Evolutionary conservation across 2,113 vertebrate species (phyloP).

Genomic region (Balaenoptera acutorostrata): DNA sequence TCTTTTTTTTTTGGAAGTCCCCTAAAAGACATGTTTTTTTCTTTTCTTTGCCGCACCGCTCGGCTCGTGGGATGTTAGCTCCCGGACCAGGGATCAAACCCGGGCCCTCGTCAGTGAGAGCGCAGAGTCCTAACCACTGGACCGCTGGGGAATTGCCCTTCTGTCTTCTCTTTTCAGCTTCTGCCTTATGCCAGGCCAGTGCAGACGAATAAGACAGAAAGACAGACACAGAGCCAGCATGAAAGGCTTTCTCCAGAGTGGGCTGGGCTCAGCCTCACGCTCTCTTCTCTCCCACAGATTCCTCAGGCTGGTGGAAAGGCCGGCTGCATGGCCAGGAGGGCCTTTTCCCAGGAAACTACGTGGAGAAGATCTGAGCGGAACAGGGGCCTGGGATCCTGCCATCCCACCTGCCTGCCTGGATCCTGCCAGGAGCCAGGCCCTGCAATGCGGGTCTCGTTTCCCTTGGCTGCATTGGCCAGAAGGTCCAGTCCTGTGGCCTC

Average conservation of each 20-base stretch:
- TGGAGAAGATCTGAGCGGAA: slow-evolving; percentile 91
- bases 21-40: too few relatives aligned
- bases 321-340: slow-evolving; percentile 90
- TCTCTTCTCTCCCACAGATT: slow-evolving; percentile 78
- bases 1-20: too few relatives aligned
- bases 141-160: too few relatives aligned
- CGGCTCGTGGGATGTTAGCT: too few relatives aligned
- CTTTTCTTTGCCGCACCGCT: too few relatives aligned
- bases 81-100: too few relatives aligned
- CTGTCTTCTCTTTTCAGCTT: not conserved
- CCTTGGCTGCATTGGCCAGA: not conserved
- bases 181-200: not conserved
- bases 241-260: not conserved
- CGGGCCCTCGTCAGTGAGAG: too few relatives aligned
- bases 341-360: slow-evolving; percentile 96
- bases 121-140: too few relatives aligned
- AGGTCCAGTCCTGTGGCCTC: not conserved
- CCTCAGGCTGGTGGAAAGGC: slow-evolving; percentile 96
- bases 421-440: not conserved
- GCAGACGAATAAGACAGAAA: not conserved
- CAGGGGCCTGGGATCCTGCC: not conserved
- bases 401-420: not conserved
- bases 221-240: not conserved
- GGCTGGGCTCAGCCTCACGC: not conserved
- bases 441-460: not conserved